Evolutionary conservation across 2,113 vertebrate genomes (phyloP), one percentile per base, ranked within the genome.

Genomic region (Rhea pennata): DNA sequence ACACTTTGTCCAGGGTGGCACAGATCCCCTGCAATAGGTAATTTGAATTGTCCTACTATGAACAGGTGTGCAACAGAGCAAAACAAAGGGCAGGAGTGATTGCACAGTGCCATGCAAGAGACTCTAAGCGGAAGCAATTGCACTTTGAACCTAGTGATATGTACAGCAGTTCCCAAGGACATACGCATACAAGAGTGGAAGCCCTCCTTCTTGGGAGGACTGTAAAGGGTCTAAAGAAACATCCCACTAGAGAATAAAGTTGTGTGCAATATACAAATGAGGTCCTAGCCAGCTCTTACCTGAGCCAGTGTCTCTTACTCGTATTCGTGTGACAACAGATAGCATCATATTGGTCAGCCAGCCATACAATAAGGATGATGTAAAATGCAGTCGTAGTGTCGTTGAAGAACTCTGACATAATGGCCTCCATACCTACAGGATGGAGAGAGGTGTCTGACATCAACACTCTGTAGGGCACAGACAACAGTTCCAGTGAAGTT

Each of bases 301-400:
- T 98, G 87, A 99, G 98, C 99, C 99, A 99, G 74, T 99, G 99
- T 56, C 99, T 98, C 96, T 99, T 99, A 98, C 99, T 99, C 14
- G 99, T 99, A 93, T 98, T 99, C 77, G 99, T 99, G 97, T 99
- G 99, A 97, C 99, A 99, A 96, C 99, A 99, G 97, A 99, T 99
- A 4, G 99, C 99, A 0, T 99, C 99, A 0, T 99, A 99, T 93
- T 99, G 99, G 97, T 99, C 99, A 0, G 99, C 99, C 95, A 99
- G 96, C 99, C 99, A 99, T 48, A 99, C 99, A 0, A 99, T 99
- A n/a, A 99, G 99, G 97, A 99, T 99, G 96, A 99, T 99, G 97
- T 99, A 99, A 96, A 99, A 99, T 0, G 99, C 99, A 0, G 99
- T 99, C 1, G 99, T 99, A 36, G 99, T 99, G 97, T 99, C 99